Conservation (phyloP, 2,797 vertebrate genomes). For the Danio tinwini region DNA sequence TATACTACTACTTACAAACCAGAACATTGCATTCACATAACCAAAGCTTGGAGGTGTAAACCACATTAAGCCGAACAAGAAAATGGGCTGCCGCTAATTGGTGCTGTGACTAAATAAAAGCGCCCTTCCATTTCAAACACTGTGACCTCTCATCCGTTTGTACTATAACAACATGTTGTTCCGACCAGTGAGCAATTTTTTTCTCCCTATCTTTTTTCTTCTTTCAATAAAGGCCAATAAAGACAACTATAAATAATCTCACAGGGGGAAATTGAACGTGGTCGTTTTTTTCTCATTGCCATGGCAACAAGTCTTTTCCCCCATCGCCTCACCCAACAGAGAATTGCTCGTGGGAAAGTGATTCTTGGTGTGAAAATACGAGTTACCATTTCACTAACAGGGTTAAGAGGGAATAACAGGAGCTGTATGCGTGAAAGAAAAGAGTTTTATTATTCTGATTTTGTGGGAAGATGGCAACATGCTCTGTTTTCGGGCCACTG, state of each 20-base stretch:
- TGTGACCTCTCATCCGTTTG: slow-evolving; percentile 36
- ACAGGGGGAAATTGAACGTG: slow-evolving; percentile 64
- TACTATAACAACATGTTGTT: slow-evolving; percentile 47
- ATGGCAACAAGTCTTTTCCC: slow-evolving; percentile 46
- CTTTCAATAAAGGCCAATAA: slow-evolving; percentile 69
- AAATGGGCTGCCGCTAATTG: slow-evolving; percentile 15
- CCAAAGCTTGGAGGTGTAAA: slow-evolving; percentile 14
- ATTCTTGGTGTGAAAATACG: slow-evolving; percentile 35
- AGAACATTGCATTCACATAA: slow-evolving; percentile 18
- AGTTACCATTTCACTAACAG: slow-evolving; percentile 34
- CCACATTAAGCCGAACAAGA: slow-evolving; percentile 21
- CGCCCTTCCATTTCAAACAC: slow-evolving; percentile 1
- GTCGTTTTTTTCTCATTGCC: slow-evolving; percentile 39
- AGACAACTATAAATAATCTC: slow-evolving; percentile 70
- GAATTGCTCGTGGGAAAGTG: slow-evolving; percentile 28
- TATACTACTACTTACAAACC: neutral
- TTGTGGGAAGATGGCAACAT: slow-evolving; percentile 1
- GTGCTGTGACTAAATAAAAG: slow-evolving; percentile 22
- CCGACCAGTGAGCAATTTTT: slow-evolving; percentile 42
- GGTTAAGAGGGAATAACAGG: slow-evolving; percentile 37
- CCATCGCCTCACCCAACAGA: slow-evolving; percentile 28
- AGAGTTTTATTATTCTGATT: slow-evolving; percentile 10
- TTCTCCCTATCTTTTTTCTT: slow-evolving; percentile 40
- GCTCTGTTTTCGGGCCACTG: neutral
- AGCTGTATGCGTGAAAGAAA: neutral